Percentiles rank a stretch among this genome's conserved stretches.
Conservation (phyloP, 2,888 invertebrate genomes). For the Xylota segnis region DNA sequence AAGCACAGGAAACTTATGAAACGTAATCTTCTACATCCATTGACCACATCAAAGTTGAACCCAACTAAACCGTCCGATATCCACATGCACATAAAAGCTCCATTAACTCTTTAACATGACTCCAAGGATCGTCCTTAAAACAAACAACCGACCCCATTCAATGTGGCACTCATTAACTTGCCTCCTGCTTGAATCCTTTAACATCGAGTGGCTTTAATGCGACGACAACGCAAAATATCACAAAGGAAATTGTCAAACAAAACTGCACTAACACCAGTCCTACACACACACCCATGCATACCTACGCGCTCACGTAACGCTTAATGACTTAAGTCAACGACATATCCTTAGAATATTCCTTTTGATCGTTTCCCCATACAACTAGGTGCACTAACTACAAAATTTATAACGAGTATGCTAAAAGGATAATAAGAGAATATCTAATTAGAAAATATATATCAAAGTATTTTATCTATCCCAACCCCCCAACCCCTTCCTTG, state of each 20-base stretch:
- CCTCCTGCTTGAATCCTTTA: conserved; percentile 3
- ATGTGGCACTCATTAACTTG: conserved; percentile 8
- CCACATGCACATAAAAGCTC: too few species aligned
- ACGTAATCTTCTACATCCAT: too few species aligned
- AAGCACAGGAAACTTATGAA: too few species aligned
- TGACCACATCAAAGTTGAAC: too few species aligned
- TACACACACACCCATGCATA: not conserved
- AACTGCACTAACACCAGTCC: not conserved
- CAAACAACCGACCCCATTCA: not conserved
- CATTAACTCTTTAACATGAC: too few species aligned
- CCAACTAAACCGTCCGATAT: too few species aligned
- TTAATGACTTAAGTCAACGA: conserved; percentile 42
- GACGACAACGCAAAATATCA: conserved; percentile 8
- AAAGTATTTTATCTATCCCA: conserved; percentile 58
- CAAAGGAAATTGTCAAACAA: conserved; percentile 8
- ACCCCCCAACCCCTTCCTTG: not conserved
- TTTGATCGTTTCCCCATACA: conserved; percentile 51
- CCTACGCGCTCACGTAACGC: not conserved
- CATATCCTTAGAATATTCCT: conserved; percentile 42
- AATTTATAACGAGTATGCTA: conserved; percentile 56
- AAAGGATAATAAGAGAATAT: conserved; percentile 72
- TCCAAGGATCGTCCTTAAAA: not conserved
- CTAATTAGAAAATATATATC: conserved; percentile 72
- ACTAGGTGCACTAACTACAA: conserved; percentile 36
- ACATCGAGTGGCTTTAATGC: not conserved